phyloP scores from a whole-genome alignment of 2,888 invertebrate genomes.

The Hyposoter dolosus region DNA sequence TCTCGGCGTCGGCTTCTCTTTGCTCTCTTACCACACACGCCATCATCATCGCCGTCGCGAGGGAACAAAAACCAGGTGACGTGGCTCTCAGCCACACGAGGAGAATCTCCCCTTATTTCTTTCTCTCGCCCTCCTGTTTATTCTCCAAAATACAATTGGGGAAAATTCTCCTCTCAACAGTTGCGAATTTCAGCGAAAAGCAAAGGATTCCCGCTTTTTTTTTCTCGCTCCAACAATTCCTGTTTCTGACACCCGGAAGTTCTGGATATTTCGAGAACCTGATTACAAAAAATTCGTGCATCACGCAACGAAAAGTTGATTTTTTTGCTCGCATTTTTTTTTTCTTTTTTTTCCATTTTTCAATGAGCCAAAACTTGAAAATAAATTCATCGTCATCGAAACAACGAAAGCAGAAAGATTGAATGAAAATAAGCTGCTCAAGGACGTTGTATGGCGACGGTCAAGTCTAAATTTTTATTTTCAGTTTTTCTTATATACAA shows the following conservation, averaged over 20 bases:
- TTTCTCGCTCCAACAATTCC: constrained; percentile 22
- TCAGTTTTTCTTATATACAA: too few species aligned
- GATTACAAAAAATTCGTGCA: constrained; percentile 19
- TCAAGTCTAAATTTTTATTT: too few species aligned
- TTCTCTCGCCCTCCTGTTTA: constrained; percentile 25
- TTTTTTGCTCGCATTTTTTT: background rate
- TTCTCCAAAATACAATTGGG: constrained; percentile 45
- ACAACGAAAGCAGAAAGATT: background rate
- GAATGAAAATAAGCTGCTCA: background rate
- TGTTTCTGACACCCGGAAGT: constrained; percentile 55
- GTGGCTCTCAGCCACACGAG: constrained; percentile 63
- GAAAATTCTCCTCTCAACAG: constrained; percentile 13
- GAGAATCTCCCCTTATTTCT: constrained; percentile 20
- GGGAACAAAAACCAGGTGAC: constrained; percentile 69
- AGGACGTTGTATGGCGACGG: too few species aligned
- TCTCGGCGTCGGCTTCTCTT: constrained; percentile 9
- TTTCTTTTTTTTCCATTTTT: constrained; percentile 4
- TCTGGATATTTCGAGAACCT: background rate
- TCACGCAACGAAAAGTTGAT: constrained; percentile 11
- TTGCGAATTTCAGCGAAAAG: constrained; percentile 33
- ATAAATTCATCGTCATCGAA: constrained; percentile 8
- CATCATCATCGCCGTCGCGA: constrained; percentile 55
- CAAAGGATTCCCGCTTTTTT: constrained; percentile 10
- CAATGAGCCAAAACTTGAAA: background rate
- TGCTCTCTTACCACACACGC: constrained; percentile 37